phyloP scores from a whole-genome alignment of 30 jellyfish, hydroid and myxozoan genomes.

The Pseudorhiza aurosa region DNA sequence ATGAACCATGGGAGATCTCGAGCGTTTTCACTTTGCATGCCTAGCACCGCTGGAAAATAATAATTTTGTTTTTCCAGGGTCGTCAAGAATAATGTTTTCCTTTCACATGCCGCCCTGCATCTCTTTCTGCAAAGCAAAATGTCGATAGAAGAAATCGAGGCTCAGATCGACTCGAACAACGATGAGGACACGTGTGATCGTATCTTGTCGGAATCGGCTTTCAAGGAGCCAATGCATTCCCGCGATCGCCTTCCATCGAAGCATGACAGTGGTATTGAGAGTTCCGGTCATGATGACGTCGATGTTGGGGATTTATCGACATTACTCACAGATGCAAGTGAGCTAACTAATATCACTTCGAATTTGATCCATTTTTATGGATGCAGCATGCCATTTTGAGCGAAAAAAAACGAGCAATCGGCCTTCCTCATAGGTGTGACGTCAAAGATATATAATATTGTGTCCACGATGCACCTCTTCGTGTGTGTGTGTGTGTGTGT shows the following conservation, averaged over 20 bases:
- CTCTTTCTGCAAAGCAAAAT: constrained; percentile 91
- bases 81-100: constrained; percentile 76
- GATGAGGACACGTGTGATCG: constrained; percentile 93
- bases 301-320: constrained; percentile 53
- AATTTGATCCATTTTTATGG: no score
- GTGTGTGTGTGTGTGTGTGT: no score
- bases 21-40: no score
- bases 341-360: background rate
- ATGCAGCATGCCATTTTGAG: no score
- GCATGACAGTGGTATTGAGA: constrained; percentile 92
- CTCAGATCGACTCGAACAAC: constrained; percentile 67
- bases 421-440: no score
- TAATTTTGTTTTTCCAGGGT: constrained; percentile 45
- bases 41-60: no score
- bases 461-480: no score
- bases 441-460: no score
- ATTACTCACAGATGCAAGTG: background rate
- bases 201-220: constrained; percentile 85
- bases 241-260: constrained; percentile 75
- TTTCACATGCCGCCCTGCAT: constrained; percentile 94
- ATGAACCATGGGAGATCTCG: no score
- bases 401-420: no score
- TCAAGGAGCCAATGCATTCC: constrained; percentile 39
- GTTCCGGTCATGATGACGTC: constrained; percentile 67
- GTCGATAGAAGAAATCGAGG: constrained; percentile 87